Base-by-base conservation (phyloP, 2,888 invertebrate species). In the Cyaniris semiargus region DNA sequence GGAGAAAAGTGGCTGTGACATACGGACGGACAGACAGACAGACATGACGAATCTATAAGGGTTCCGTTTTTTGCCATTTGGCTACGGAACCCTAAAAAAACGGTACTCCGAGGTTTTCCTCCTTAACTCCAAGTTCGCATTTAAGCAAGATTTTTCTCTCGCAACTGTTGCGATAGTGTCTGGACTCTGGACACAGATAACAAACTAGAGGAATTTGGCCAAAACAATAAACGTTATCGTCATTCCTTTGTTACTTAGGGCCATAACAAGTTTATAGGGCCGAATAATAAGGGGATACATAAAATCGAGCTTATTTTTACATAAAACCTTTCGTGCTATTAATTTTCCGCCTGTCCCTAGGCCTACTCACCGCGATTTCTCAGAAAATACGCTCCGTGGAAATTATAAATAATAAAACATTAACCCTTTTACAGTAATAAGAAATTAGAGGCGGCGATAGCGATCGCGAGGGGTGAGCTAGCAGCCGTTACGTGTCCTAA, bases 371-470 rank as follows among this genome's bases (percentile, higher is more conserved):
- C 15, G 21, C 66, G 44, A 38, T 44, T 72, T 38, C 72, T 66
- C 72, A 21, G 21, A 38, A 38, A 7, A 71, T 34, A 72, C 44
- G 38, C 23, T 21, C 72, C 23, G 38, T 44, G 72, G 44, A 71
- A 38, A 71, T 38, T 38, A 71, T 71, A 71, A 71, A 71, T 71
- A 71, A 38, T 38, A 71, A 44, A 72, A 72, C 72, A 72, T 38
- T 72, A 72, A 72, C 72, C 72, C 72, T 72, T 72, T 44, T 72
- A 38, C 44, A 38, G 72, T 38, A 72, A 72, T 44, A 44, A 38
- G 72, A n/a, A 72, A 72, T 44, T 44, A 21, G 23, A 72, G 38
- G 21, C 3, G n/a, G 34, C 44, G 72, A 72, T 72, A 72, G 21
- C 44, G 44, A 72, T 72, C 72, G 44, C 38, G 21, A 44, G 72